These are phyloP conservation scores for Danionella cerebrum DNA, from an alignment of 2,113 vertebrate species.

Conservation along the genomic window DNA sequence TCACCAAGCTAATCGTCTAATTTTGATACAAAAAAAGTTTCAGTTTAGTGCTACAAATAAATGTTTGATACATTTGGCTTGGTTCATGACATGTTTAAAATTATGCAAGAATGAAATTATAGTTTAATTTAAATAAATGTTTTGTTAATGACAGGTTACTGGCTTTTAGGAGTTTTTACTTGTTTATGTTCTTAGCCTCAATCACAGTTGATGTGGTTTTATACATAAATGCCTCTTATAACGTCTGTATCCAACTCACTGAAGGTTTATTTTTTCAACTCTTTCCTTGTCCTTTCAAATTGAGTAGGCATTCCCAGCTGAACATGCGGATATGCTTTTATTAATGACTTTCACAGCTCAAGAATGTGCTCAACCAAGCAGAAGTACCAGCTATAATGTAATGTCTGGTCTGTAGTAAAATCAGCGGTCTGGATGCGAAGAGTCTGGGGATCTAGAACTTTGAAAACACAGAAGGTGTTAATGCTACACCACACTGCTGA, in stretches of 20 bases:
- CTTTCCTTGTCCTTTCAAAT: neutral
- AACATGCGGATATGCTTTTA: slow-evolving; percentile 14
- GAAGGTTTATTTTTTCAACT: neutral
- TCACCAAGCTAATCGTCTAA: too few relatives aligned
- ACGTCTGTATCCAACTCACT: neutral
- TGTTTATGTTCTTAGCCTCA: neutral
- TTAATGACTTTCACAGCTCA: slow-evolving; percentile 20
- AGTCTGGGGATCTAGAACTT: neutral
- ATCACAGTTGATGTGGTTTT: neutral
- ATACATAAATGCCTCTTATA: neutral
- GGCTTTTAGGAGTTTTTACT: too few relatives aligned
- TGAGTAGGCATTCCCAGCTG: neutral
- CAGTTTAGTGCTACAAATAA: too few relatives aligned
- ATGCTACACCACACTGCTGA: neutral
- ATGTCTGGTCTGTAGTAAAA: neutral
- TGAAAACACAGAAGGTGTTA: neutral
- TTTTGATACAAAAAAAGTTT: too few relatives aligned
- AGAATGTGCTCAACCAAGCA: slow-evolving; percentile 16
- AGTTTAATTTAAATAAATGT: too few relatives aligned
- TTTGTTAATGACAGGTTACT: too few relatives aligned
- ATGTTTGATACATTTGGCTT: too few relatives aligned
- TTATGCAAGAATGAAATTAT: too few relatives aligned
- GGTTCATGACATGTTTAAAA: too few relatives aligned
- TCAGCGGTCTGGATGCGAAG: neutral
- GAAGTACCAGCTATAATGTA: slow-evolving; percentile 7